Base-by-base conservation (phyloP, 2,888 invertebrate species). In the Chrysolina haemoptera region DNA sequence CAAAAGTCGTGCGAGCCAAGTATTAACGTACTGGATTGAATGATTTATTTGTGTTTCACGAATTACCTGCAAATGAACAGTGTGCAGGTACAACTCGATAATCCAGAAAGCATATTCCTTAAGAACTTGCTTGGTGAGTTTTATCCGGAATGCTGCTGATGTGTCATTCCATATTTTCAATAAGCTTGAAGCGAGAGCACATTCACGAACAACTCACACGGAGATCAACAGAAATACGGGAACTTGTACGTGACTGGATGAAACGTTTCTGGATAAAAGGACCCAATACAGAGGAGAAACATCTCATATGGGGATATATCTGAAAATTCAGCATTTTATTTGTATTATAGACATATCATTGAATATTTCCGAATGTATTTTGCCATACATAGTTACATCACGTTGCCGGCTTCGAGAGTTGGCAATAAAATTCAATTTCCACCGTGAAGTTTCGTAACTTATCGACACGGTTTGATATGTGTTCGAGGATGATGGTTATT, bases 321-420 rank as follows among this genome's bases (percentile, higher is more conserved):
- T 68, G 62, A 68, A 46, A 59, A 68, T 59, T 68, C 68, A 62
- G 68, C 68, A 68, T 62, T 46, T 46, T 68, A 62, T 68, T 59
- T 59, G 22, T 40, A 68, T 59, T 62, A 62, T 59, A 41, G 68
- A 20, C 55, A 55, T 53, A 27, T 68, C n/a, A 59, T 68, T 35
- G 43, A 41, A 46, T 43, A 64, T 48, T 48, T 12, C 48, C 43
- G 16, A 66, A 66, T 46, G 22, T 66, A 48, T 46, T 46, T 48
- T 48, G 65, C 48, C n/a, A 48, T 48, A 27, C 65, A 46, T 64
- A 67, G 40, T 35, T 67, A 35, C 18, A 59, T 59, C 59, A 59
- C 59, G 59, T 59, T 59, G 53, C 20, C 20, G 59, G 4, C 9
- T 35, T 59, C 27, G 59, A 59, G n/a, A 59, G 59, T 14, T 27